phyloP scores from a whole-genome alignment of 2,113 vertebrate species.

The Azemiops feae region DNA sequence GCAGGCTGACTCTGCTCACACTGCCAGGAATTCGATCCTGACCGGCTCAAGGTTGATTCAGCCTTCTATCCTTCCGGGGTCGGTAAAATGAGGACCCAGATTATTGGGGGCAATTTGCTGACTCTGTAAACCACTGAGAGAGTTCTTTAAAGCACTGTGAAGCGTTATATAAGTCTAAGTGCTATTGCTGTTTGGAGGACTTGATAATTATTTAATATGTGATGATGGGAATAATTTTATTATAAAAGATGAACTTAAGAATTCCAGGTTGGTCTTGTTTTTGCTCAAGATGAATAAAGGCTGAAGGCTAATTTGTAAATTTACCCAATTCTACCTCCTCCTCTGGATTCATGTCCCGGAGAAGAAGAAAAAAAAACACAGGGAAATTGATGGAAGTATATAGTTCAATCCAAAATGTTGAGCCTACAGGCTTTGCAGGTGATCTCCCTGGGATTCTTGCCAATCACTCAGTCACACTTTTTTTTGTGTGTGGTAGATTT shows the following conservation, averaged over 20 bases:
- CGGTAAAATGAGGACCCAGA: no score
- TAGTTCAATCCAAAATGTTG: background rate
- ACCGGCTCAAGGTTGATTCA: no score
- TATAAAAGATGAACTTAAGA: background rate
- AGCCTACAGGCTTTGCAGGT: background rate
- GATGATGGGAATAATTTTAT: background rate
- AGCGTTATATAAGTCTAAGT: no score
- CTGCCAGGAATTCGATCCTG: no score
- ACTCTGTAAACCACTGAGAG: no score
- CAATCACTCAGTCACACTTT: background rate
- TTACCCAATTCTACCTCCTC: background rate
- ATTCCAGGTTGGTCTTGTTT: background rate
- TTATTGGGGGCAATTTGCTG: no score
- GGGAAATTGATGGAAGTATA: background rate
- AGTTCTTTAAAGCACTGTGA: no score
- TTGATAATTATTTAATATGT: background rate
- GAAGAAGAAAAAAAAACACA: background rate
- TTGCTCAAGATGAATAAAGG: background rate
- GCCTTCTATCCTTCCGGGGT: no score
- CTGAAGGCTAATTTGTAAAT: background rate
- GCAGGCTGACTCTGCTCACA: no score
- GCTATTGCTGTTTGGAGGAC: background rate
- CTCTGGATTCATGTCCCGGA: background rate
- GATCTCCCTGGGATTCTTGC: background rate
- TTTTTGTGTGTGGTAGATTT: background rate